Evolutionary conservation across 2,113 vertebrate species (phyloP).

Genomic region (Brachyhypopomus gauderio): DNA sequence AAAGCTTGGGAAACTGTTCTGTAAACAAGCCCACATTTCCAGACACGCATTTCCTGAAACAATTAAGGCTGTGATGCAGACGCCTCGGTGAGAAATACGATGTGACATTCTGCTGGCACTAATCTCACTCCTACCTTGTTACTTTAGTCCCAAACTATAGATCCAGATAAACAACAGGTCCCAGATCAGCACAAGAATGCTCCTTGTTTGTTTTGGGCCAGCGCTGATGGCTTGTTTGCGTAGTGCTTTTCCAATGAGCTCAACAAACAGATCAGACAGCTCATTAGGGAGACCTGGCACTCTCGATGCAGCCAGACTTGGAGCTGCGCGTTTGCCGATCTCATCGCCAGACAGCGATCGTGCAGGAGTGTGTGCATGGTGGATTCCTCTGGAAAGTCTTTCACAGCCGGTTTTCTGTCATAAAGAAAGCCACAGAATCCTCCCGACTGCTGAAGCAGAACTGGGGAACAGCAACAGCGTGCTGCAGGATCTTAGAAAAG

Average conservation of each 20-base stretch:
- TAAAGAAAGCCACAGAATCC: constrained; percentile 63
- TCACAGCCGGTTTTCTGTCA: constrained; percentile 46
- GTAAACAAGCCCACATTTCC: not conserved
- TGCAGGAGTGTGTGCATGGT: not conserved
- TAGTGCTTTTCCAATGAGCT: not conserved
- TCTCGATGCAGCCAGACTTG: not conserved
- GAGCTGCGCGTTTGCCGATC: not conserved
- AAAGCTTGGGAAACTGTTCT: not conserved
- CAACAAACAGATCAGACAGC: constrained; percentile 1
- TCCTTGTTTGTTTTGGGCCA: constrained; percentile 19
- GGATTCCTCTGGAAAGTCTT: not conserved
- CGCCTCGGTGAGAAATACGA: not conserved
- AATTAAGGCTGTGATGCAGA: not conserved
- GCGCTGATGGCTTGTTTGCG: constrained; percentile 7
- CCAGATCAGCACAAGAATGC: not conserved
- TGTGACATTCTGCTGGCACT: not conserved
- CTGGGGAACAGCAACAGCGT: constrained; percentile 67
- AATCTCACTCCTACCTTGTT: not conserved
- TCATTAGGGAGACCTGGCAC: not conserved
- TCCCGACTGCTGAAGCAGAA: constrained; percentile 55
- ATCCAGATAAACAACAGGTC: constrained; percentile 10
- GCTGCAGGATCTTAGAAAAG: not conserved
- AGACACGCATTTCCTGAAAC: not conserved
- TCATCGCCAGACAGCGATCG: not conserved
- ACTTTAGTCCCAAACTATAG: constrained; percentile 3